Percentiles rank a stretch among this genome's conserved stretches.
These are phyloP conservation scores for Margaritifera margaritifera DNA, from an alignment of 2,888 invertebrate species.

Conservation along the genomic window DNA sequence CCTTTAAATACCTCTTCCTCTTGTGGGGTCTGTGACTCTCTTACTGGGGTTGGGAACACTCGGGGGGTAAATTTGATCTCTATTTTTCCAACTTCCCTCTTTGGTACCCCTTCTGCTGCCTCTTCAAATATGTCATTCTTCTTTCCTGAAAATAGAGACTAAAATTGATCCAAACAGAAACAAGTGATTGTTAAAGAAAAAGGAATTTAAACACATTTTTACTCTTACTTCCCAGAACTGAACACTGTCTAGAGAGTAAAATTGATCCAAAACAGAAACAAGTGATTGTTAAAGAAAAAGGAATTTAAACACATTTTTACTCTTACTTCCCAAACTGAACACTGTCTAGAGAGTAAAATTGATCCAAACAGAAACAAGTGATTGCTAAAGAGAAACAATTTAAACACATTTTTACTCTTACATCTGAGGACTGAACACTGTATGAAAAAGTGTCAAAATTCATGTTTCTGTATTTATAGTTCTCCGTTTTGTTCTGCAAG, in stretches of 20 bases:
- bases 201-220: not conserved
- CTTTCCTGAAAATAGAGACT: conserved; percentile 67
- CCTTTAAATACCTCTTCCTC: conserved; percentile 79
- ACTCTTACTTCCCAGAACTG: not conserved
- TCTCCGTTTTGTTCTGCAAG: no score
- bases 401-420: not conserved
- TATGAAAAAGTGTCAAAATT: no score
- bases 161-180: not conserved
- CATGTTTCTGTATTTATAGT: no score
- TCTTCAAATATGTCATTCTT: conserved; percentile 61
- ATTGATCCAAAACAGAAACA: no score
- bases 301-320: no score
- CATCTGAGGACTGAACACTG: not conserved
- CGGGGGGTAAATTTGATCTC: conserved; percentile 83
- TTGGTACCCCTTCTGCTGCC: conserved; percentile 47
- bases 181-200: not conserved
- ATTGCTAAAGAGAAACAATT: not conserved
- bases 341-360: no score
- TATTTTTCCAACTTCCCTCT: conserved; percentile 77
- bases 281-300: conserved; percentile 1
- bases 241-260: not conserved
- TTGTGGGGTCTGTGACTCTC: conserved; percentile 72
- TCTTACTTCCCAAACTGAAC: no score
- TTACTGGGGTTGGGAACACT: conserved; percentile 85
- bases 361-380: not conserved